Evolutionary conservation across 2,113 vertebrate genomes (phyloP), one percentile per base, ranked within the genome.

Genomic region (Thymallus thymallus): DNA sequence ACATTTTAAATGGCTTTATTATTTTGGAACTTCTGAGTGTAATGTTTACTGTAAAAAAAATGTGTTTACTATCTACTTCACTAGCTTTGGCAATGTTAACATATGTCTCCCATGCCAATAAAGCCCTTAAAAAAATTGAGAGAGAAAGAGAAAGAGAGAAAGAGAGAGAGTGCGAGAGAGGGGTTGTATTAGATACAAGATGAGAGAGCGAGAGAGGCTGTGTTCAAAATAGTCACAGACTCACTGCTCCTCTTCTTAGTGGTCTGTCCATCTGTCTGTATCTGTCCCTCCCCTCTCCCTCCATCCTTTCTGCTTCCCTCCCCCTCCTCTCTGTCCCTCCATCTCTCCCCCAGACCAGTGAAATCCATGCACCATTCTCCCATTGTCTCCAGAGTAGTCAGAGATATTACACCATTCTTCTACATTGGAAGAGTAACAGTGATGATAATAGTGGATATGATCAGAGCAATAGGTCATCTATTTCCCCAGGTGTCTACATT

Each of bases 391-490:
- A 2, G 74, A 80, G 84, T 83, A 79, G 30, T 13, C 30, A n/a
- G 76, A 85, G 74, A 77, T 84, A 75, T 82, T 69, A 76, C 84
- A 76, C 80, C 35, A 7, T 41, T 89, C 71, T 56, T 65, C 74
- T 88, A 80, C 83, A 82, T 87, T 90, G 85, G 78, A 84, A 82
- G 79, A 85, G 84, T 77, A 84, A 86, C 83, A 69, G 76, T 87
- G 86, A 87, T 84, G 85, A 90, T 91, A 85, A 86, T 81, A 71
- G 76, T 61, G 81, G 84, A 89, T 88, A 81, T 79, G 84, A 88
- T 89, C 82, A 76, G 86, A 80, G 86, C 74, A 83, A 88, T 88
- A 90, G 90, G 90, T 89, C 91, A 89, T 51, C 62, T 79, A 45
- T 80, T 85, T 79, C 88, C 82, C 77, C 75, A 26, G 86, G 89